phyloP scores from a whole-genome alignment of 2,888 invertebrate species.

The Perizoma flavofasciatum region DNA sequence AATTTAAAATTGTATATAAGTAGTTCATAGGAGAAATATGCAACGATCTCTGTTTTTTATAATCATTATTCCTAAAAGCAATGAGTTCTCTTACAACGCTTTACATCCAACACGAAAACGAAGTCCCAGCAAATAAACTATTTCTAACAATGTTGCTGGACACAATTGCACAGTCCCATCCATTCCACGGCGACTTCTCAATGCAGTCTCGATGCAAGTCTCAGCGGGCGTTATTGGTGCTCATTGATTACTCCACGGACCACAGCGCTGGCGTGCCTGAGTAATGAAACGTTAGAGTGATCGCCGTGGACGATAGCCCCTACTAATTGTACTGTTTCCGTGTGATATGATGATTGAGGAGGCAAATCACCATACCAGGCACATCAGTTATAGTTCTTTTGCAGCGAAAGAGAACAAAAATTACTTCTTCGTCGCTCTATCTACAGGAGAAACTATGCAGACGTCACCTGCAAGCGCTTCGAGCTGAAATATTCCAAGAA shows the following conservation, averaged over 20 bases:
- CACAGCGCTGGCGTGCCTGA: neutral
- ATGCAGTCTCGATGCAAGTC: slow-evolving; percentile 4
- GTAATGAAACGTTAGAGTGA: slow-evolving; percentile 7
- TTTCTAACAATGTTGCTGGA: neutral
- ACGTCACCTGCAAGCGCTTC: too few relatives aligned
- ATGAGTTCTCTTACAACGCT: too few relatives aligned
- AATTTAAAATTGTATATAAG: too few relatives aligned
- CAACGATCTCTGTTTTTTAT: too few relatives aligned
- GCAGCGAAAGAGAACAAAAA: too few relatives aligned
- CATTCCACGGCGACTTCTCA: neutral
- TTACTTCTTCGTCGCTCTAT: too few relatives aligned
- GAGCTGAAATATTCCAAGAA: too few relatives aligned
- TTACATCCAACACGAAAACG: neutral
- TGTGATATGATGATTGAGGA: neutral
- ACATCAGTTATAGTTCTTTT: too few relatives aligned
- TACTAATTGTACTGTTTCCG: neutral
- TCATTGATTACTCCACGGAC: slow-evolving; percentile 20
- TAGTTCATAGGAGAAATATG: too few relatives aligned
- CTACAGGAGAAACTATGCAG: too few relatives aligned
- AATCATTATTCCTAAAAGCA: neutral
- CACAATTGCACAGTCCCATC: slow-evolving; percentile 8
- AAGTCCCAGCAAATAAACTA: neutral
- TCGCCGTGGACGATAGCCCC: neutral
- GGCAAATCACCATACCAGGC: too few relatives aligned
- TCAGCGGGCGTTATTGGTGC: neutral